These are phyloP conservation scores for Gavialis gangeticus DNA, from an alignment of 2,113 vertebrate genomes.

Conservation along the genomic window DNA sequence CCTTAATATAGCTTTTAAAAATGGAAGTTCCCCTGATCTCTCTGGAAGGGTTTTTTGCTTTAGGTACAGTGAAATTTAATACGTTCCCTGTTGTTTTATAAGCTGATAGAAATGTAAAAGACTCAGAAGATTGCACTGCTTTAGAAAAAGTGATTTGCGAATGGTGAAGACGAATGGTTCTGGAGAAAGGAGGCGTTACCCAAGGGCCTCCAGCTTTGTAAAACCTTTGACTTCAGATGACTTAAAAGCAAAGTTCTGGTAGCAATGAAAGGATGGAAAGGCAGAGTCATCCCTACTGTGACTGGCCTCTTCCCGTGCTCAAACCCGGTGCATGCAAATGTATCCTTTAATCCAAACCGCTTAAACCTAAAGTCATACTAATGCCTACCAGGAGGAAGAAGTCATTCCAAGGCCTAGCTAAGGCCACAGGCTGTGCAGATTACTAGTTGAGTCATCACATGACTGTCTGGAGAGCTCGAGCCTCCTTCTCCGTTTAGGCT, in stretches of 20 bases:
- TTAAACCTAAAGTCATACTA: not conserved
- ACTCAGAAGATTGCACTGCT: not conserved
- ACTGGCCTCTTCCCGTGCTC: not conserved
- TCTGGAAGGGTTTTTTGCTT: not conserved
- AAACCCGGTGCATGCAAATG: not conserved
- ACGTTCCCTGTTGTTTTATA: not conserved
- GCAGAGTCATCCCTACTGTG: not conserved
- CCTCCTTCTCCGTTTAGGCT: not conserved
- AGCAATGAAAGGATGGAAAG: not conserved
- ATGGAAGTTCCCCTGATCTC: not conserved
- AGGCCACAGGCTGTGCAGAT: not conserved
- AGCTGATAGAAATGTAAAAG: not conserved
- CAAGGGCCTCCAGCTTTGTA: not conserved
- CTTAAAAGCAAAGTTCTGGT: not conserved
- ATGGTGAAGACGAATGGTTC: not conserved
- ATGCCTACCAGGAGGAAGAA: not conserved
- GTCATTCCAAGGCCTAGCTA: not conserved
- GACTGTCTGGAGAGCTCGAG: not conserved
- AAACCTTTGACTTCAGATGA: not conserved
- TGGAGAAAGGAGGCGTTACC: not conserved
- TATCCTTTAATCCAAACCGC: not conserved
- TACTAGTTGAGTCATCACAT: not conserved
- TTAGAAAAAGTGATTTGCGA: not conserved
- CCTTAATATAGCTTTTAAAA: not conserved
- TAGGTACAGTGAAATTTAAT: rapidly evolving